Percentiles rank a stretch among this genome's conserved stretches.
Conservation (phyloP, 2,888 invertebrate genomes). For the Branchipolynoe longqiensis region DNA sequence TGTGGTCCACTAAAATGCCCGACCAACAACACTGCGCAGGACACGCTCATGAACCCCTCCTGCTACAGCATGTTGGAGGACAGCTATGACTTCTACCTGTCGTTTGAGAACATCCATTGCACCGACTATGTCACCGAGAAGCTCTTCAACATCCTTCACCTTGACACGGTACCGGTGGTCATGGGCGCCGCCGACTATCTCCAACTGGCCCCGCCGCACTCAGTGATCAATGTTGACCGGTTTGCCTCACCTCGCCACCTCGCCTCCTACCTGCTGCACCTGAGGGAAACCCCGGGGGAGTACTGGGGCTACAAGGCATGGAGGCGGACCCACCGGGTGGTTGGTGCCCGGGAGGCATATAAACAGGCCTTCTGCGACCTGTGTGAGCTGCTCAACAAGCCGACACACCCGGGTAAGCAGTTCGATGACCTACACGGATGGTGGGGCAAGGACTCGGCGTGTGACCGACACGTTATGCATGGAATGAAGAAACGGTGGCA, state of each 20-base stretch:
- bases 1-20: conserved; percentile 67
- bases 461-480: background rate
- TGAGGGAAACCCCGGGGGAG: conserved; percentile 92
- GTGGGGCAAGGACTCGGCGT: conserved; percentile 60
- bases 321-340: conserved; percentile 39
- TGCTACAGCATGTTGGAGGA: conserved; percentile 59
- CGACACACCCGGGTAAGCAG: background rate
- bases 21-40: background rate
- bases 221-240: conserved; percentile 97
- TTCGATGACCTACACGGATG: conserved; percentile 56
- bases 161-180: conserved; percentile 65
- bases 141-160: conserved; percentile 59
- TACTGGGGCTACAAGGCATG: conserved; percentile 93
- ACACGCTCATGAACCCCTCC: background rate
- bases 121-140: conserved; percentile 69
- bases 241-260: conserved; percentile 93
- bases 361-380: conserved; percentile 60
- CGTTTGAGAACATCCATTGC: conserved; percentile 69
- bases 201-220: conserved; percentile 79
- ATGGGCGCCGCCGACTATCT: conserved; percentile 65
- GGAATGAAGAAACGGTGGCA: conserved; percentile 25
- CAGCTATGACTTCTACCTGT: conserved; percentile 67
- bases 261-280: conserved; percentile 91
- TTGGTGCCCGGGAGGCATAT: background rate
- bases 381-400: conserved; percentile 58